A percentile compares a stretch with the other conserved stretches of the same genome.
Conservation (phyloP, 1,140 invertebrate species). For the Cataglyphis hispanica region DNA sequence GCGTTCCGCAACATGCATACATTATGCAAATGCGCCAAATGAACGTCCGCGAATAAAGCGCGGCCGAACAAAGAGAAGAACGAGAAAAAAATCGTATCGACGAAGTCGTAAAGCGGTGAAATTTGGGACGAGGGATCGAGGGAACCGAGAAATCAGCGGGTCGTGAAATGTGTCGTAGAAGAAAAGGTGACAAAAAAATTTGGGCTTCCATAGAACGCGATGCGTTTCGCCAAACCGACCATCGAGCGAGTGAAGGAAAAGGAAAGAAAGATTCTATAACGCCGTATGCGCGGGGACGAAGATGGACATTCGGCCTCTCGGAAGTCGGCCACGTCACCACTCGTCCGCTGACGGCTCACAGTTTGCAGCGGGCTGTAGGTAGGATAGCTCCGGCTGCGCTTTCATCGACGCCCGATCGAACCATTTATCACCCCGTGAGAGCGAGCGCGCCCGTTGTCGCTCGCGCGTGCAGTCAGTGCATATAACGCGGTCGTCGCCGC, state of each 20-base stretch:
- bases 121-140: conserved; percentile 17
- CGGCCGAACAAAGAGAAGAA: background rate
- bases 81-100: background rate
- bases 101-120: conserved; percentile 50
- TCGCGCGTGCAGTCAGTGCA: conserved; percentile 56
- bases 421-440: conserved; percentile 78
- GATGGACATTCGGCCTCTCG: conserved; percentile 57
- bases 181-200: background rate
- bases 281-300: conserved; percentile 25
- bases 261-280: conserved; percentile 44
- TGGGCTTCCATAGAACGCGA: background rate
- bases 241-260: background rate
- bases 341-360: conserved; percentile 54
- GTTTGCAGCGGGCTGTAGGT: conserved; percentile 44
- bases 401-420: conserved; percentile 76
- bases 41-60: conserved; percentile 60
- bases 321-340: conserved; percentile 32
- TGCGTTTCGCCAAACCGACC: background rate
- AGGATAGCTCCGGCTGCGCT: conserved; percentile 52
- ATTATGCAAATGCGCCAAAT: conserved; percentile 63
- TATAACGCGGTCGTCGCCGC: conserved; percentile 62
- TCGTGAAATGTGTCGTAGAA: too few species aligned
- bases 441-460: conserved; percentile 67
- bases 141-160: background rate
- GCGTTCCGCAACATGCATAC: conserved; percentile 59